Conservation (phyloP, 2,888 invertebrate genomes). For the Ophion slaviceki region DNA sequence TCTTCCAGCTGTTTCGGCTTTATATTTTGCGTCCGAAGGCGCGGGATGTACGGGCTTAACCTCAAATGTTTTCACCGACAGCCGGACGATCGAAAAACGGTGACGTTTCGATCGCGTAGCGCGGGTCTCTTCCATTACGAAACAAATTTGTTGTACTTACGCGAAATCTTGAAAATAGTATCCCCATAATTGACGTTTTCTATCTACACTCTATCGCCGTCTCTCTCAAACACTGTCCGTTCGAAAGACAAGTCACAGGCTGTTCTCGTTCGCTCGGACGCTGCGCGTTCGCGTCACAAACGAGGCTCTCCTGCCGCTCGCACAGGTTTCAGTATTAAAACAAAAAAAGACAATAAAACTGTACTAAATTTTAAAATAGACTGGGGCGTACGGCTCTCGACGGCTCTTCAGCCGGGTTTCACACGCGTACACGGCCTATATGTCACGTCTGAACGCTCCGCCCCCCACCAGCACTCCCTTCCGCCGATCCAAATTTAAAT, state of each 20-base stretch:
- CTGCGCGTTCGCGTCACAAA: constrained; percentile 48
- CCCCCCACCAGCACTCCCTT: constrained; percentile 13
- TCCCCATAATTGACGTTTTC: constrained; percentile 73
- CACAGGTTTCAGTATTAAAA: constrained; percentile 10
- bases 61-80: constrained; percentile 38
- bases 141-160: constrained; percentile 72
- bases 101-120: constrained; percentile 46
- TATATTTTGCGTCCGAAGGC: neutral
- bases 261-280: constrained; percentile 34
- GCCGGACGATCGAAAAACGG: constrained; percentile 40
- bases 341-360: constrained; percentile 24
- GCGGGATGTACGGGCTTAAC: constrained; percentile 36
- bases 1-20: constrained; percentile 41
- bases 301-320: neutral
- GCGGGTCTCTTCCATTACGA: constrained; percentile 26
- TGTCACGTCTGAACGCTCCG: constrained; percentile 47
- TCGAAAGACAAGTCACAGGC: constrained; percentile 29
- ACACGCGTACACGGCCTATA: constrained; percentile 55
- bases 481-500: constrained; percentile 77
- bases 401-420: constrained; percentile 56
- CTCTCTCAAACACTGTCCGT: neutral
- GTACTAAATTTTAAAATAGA: constrained; percentile 70
- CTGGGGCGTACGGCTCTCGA: constrained; percentile 60
- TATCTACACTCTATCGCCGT: neutral
- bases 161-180: constrained; percentile 79